phyloP scores from a whole-genome alignment of 2,113 vertebrate species.

The Halcyon senegalensis region DNA sequence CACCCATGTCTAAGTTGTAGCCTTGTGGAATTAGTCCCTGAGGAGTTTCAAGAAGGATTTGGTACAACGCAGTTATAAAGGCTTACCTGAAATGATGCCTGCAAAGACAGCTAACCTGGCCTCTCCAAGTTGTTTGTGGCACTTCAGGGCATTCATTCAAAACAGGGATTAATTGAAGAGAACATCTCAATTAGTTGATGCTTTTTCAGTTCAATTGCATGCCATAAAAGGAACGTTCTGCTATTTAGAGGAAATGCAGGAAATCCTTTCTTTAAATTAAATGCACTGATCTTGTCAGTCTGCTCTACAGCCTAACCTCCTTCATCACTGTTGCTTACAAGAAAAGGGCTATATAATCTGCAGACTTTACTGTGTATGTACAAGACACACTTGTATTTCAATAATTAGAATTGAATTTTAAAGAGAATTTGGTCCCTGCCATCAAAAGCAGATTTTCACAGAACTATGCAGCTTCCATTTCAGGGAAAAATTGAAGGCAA shows the following conservation, averaged over 20 bases:
- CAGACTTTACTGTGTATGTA: not conserved
- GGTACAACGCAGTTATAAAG: not conserved
- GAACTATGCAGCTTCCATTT: not conserved
- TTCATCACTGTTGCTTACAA: not conserved
- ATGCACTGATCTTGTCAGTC: not conserved
- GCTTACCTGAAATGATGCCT: not conserved
- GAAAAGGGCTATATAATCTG: not conserved
- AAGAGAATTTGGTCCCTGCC: not conserved
- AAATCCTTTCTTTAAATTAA: slow-evolving; percentile 22
- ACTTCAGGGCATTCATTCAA: not conserved
- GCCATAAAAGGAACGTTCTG: not conserved
- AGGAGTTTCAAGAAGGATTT: not conserved
- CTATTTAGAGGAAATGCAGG: not conserved
- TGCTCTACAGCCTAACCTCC: not conserved
- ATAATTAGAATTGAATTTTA: not conserved
- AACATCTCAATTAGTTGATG: slow-evolving; percentile 16
- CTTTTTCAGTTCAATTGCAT: not conserved
- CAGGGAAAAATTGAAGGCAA: not conserved
- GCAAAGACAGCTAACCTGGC: not conserved
- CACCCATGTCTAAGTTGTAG: fast-evolving
- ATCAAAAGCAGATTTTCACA: not conserved
- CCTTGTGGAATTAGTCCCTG: not conserved
- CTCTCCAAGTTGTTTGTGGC: not conserved
- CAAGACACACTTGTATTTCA: not conserved
- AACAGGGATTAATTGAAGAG: slow-evolving; percentile 13